Percentiles rank a stretch among this genome's conserved stretches.
Evolutionary conservation across 2,113 vertebrate genomes (phyloP).

Genomic region (Tetrao urogallus): DNA sequence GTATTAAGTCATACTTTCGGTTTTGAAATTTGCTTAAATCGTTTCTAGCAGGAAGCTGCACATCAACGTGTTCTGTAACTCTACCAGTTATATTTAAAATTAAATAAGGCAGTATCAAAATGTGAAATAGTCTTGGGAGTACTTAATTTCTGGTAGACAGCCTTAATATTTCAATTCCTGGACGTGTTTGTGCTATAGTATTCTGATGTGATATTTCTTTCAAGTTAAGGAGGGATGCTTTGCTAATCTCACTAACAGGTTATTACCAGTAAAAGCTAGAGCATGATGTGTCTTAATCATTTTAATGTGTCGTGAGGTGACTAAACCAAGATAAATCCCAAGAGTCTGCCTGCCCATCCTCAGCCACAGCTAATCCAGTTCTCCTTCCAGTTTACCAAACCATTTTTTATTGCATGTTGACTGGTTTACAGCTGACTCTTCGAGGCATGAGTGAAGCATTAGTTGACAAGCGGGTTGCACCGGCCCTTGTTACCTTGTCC

Average conservation of each 20-base stretch:
- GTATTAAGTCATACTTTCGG: background rate
- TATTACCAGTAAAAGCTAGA: constrained; percentile 70
- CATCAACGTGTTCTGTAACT: background rate
- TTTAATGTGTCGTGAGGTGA: constrained; percentile 74
- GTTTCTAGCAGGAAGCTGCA: background rate
- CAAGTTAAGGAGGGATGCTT: constrained; percentile 77
- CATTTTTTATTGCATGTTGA: constrained; percentile 92
- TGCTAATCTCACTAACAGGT: constrained; percentile 78
- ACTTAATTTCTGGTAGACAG: background rate
- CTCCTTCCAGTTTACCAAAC: constrained; percentile 83
- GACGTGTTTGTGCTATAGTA: background rate
- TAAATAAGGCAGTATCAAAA: background rate
- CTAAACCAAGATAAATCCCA: constrained; percentile 75
- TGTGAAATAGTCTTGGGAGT: background rate
- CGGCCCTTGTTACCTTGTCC: constrained; percentile 99
- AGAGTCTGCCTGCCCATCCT: constrained; percentile 82
- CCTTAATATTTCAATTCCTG: accelerated
- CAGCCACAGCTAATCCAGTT: constrained; percentile 82
- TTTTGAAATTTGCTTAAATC: background rate
- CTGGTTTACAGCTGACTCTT: constrained; percentile 98
- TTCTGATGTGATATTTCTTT: constrained; percentile 80
- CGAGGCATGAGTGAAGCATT: constrained; percentile 99
- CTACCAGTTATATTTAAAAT: background rate
- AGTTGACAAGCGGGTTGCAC: constrained; percentile 99
- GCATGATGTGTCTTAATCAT: constrained; percentile 75